These are phyloP conservation scores for Aphelenchoides avenae DNA, from an alignment of 1,140 invertebrate species.

Conservation along the genomic window DNA sequence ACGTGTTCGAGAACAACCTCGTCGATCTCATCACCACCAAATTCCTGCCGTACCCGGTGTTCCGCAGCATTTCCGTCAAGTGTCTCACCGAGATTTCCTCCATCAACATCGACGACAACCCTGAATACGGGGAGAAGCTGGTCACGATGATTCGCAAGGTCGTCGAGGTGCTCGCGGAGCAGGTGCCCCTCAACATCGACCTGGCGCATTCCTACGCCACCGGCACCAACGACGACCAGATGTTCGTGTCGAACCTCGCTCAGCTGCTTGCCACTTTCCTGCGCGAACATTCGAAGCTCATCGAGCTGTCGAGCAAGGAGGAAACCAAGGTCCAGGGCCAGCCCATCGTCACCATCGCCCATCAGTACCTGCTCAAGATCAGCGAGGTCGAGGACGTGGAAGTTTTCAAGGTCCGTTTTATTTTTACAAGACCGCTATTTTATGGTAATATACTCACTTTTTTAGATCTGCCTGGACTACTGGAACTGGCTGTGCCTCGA, in stretches of 20 bases:
- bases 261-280: conserved; percentile 93
- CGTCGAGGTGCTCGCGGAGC: conserved; percentile 26
- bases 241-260: conserved; percentile 96
- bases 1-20: conserved; percentile 97
- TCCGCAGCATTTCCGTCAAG: conserved; percentile 94
- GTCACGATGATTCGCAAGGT: conserved; percentile 41
- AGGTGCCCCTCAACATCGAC: conserved; percentile 35
- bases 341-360: conserved; percentile 38
- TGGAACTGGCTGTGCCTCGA: conserved; percentile 90
- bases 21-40: conserved; percentile 78
- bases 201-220: conserved; percentile 74
- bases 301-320: conserved; percentile 40
- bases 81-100: conserved; percentile 89
- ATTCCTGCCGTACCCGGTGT: conserved; percentile 94
- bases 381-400: conserved; percentile 98
- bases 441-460: conserved; percentile 12
- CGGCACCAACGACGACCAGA: conserved; percentile 92
- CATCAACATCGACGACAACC: conserved; percentile 43
- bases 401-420: conserved; percentile 90
- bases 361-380: conserved; percentile 89
- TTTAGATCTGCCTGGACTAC: conserved; percentile 79
- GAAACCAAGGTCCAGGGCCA: conserved; percentile 12
- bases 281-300: conserved; percentile 78
- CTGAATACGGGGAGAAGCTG: conserved; percentile 26
- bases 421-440: too few species aligned